Conservation (phyloP, 1,140 invertebrate genomes). For the Parasteatoda tepidariorum region DNA sequence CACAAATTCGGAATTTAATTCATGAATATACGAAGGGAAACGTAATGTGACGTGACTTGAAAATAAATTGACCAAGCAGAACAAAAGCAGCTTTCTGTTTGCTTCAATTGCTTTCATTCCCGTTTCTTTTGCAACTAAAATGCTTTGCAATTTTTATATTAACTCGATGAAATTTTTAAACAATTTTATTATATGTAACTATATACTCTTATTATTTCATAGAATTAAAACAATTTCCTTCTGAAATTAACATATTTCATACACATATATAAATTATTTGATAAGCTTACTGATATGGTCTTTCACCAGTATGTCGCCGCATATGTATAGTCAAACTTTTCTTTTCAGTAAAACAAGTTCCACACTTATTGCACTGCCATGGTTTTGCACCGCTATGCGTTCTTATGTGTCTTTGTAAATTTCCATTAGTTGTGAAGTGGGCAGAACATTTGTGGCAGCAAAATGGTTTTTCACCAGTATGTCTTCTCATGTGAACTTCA, state of each 20-base stretch:
- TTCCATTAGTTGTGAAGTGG: constrained; percentile 67
- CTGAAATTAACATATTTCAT: too few relatives aligned
- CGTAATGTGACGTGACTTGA: too few relatives aligned
- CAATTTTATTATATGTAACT: constrained; percentile 11
- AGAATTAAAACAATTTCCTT: too few relatives aligned
- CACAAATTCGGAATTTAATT: too few relatives aligned
- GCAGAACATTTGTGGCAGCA: constrained; percentile 63
- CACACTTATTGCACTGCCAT: constrained; percentile 65
- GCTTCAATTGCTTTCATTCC: too few relatives aligned
- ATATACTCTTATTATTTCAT: background rate
- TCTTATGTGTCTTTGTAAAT: constrained; percentile 83
- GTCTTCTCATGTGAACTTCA: constrained; percentile 88
- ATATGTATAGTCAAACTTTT: constrained; percentile 69
- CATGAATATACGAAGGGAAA: too few relatives aligned
- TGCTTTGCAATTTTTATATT: too few relatives aligned
- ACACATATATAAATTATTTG: background rate
- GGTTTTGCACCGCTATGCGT: constrained; percentile 73
- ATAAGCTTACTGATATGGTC: constrained; percentile 67
- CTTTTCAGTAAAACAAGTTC: constrained; percentile 68
- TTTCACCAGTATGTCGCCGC: constrained; percentile 69
- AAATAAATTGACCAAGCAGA: too few relatives aligned
- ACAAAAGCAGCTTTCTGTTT: too few relatives aligned
- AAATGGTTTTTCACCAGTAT: constrained; percentile 99
- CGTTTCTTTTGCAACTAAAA: too few relatives aligned
- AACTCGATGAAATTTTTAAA: background rate